Base-by-base conservation (phyloP, 2,797 vertebrate genomes). In the Pseudochaenichthys georgianus region DNA sequence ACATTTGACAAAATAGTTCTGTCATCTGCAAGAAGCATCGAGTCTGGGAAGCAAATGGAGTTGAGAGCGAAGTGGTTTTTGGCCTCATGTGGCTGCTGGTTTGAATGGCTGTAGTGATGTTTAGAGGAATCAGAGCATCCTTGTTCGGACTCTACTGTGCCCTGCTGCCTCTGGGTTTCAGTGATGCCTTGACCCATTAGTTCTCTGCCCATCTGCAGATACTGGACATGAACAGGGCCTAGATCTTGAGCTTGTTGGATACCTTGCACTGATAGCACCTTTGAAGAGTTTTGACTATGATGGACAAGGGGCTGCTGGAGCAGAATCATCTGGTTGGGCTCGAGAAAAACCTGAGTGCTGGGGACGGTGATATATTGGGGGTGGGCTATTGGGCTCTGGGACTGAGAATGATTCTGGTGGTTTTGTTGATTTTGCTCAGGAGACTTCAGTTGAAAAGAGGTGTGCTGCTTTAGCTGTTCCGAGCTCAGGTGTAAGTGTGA, bases 1-100 rank as follows among this genome's bases (percentile, higher is more conserved):
- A 99, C 97, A 0, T 98, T 99, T 86, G 98, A 99, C 77, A 99
- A 93, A 90, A 99, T 99, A 90, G 96, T 97, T 87, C 97, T 96
- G 62, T 99, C 98, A 84, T 99, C 98, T 9, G 92, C 94, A 57
- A 99, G 96, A 28, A 99, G 94, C 92, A 99, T 97, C 2, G 98
- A 97, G 69, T 99, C 98, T 21, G 98, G 95, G 73, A 99, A 99
- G 91, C 97, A 99, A 90, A 99, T 97, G 45, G 98, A 97, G 93
- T 96, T 97, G 57, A 99, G 96, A 75, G 96, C 93, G 94, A 97
- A 99, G 67, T 98, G 97, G 92, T 96, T 97, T 89, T 99, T 99
- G 83, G 95, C 90, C 76, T 98, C 96, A 16, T 96, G 94, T 47
- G 88, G 45, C 58, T 91, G 93, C 59, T 95, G 96, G 92, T 91